Evolutionary conservation across 2,888 invertebrate species (phyloP).

Genomic region (Nephrotoma flavescens): DNA sequence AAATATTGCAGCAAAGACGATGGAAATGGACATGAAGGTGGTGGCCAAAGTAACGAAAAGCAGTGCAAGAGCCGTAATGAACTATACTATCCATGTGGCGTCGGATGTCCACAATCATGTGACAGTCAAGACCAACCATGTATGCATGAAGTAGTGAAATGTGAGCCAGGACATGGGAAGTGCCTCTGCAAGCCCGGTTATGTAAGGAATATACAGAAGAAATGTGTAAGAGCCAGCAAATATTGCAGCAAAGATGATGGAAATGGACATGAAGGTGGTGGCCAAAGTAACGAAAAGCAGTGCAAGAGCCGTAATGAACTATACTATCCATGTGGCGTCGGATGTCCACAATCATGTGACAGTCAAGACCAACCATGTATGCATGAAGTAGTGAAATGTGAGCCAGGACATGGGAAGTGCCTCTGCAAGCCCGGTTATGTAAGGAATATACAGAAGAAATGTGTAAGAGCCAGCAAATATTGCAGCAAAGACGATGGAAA

Average conservation of each 20-base stretch:
- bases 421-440: not conserved
- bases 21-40: not conserved
- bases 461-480: not conserved
- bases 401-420: not conserved
- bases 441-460: not conserved
- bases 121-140: not conserved
- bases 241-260: not conserved
- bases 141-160: not conserved
- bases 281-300: not conserved
- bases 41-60: not conserved
- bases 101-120: not conserved
- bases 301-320: not conserved
- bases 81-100: not conserved
- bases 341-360: not conserved
- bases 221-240: not conserved
- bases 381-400: not conserved
- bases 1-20: not conserved
- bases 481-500: not conserved
- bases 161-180: not conserved
- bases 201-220: not conserved
- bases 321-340: not conserved
- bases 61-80: not conserved
- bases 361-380: not conserved
- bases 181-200: not conserved
- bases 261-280: not conserved